Evolutionary conservation across 2,888 invertebrate genomes (phyloP).

Genomic region (Papilio protenor): DNA sequence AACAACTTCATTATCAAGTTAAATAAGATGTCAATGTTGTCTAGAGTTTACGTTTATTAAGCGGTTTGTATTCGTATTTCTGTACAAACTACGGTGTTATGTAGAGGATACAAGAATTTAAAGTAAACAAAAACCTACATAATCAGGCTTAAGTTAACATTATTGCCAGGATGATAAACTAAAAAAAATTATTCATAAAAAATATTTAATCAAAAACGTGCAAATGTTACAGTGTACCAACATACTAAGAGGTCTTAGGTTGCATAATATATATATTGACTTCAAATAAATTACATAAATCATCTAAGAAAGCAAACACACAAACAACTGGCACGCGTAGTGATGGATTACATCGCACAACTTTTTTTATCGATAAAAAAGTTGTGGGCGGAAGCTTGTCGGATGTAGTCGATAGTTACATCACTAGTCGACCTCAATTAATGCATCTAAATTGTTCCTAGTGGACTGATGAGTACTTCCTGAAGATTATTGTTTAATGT

Average conservation of each 20-base stretch:
- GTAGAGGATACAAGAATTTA: too few species aligned
- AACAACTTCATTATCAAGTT: not conserved
- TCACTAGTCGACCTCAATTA: constrained; percentile 64
- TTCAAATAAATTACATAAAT: constrained; percentile 12
- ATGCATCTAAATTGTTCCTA: constrained; percentile 54
- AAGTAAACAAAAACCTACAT: too few species aligned
- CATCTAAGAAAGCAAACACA: constrained; percentile 10
- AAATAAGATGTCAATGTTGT: not conserved
- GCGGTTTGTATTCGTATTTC: not conserved
- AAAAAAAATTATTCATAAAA: too few species aligned
- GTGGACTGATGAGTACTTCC: constrained; percentile 26
- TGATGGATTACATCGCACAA: constrained; percentile 34
- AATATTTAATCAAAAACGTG: not conserved
- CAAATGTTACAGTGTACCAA: not conserved
- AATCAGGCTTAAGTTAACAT: too few species aligned
- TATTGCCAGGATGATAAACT: too few species aligned
- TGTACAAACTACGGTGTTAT: too few species aligned
- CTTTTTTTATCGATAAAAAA: constrained; percentile 49
- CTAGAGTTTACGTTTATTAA: too few species aligned
- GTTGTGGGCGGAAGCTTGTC: constrained; percentile 60
- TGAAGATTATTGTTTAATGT: not conserved
- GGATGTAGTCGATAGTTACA: constrained; percentile 64
- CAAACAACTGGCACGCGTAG: not conserved
- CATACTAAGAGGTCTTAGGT: not conserved
- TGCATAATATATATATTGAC: not conserved